Conservation (phyloP, 2,113 vertebrate species). For the Xiphophorus hellerii region DNA sequence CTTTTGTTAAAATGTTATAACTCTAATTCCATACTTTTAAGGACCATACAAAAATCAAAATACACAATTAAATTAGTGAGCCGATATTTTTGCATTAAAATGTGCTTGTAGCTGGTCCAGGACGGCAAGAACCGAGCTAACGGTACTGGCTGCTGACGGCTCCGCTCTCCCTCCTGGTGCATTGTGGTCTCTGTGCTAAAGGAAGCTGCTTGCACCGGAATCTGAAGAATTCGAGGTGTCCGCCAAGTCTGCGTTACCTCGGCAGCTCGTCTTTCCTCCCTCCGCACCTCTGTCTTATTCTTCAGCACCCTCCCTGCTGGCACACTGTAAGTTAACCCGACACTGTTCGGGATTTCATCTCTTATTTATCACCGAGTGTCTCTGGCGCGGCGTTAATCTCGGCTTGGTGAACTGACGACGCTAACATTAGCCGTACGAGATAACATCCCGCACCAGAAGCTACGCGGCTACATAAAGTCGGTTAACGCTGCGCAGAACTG, state of each 20-base stretch:
- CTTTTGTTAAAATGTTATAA: too few relatives aligned
- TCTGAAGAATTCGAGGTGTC: conserved; percentile 78
- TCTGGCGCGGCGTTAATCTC: neutral
- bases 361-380: neutral
- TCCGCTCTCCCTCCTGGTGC: conserved; percentile 40
- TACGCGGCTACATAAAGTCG: conserved; percentile 45
- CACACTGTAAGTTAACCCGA: conserved; percentile 33
- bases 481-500: conserved; percentile 10
- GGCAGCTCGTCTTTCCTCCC: conserved; percentile 6
- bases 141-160: too few relatives aligned
- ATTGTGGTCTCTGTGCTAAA: conserved; percentile 67
- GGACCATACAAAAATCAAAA: too few relatives aligned
- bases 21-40: too few relatives aligned
- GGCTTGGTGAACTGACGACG: neutral
- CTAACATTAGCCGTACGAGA: conserved; percentile 46
- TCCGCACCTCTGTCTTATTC: neutral
- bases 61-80: too few relatives aligned
- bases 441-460: conserved; percentile 49
- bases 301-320: neutral
- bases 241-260: conserved; percentile 54
- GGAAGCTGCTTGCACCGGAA: conserved; percentile 72
- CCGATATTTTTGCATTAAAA: too few relatives aligned
- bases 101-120: too few relatives aligned
- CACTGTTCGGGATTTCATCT: neutral
- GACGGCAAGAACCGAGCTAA: too few relatives aligned